A percentile compares a stretch with the other conserved stretches of the same genome.
Conservation (phyloP, 2,888 invertebrate species). For the Steinernema hermaphroditum region DNA sequence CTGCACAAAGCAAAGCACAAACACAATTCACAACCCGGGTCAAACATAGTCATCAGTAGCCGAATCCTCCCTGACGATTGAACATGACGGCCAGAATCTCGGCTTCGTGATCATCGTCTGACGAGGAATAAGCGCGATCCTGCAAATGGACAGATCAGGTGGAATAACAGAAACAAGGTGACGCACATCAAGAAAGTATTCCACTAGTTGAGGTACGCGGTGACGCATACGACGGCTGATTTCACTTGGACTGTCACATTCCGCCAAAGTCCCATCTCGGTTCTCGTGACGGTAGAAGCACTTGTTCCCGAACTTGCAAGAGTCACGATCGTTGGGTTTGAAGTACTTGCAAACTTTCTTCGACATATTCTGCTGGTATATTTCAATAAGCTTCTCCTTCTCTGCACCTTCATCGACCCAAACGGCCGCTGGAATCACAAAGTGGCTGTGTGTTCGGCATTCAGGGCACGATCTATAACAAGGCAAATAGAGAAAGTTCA, state of each 20-base stretch:
- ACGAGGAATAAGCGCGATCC: background rate
- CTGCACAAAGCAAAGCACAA: too few relatives aligned
- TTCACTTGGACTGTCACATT: background rate
- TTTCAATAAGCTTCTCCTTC: constrained; percentile 77
- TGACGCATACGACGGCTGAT: background rate
- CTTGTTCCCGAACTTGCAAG: constrained; percentile 84
- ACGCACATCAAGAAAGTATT: background rate
- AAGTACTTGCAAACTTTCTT: constrained; percentile 83
- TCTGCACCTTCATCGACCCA: constrained; percentile 83
- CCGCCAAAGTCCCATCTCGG: background rate
- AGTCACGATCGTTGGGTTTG: constrained; percentile 71
- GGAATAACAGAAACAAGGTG: background rate
- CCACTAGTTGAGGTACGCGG: background rate
- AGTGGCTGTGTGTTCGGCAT: constrained; percentile 80
- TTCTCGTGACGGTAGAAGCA: constrained; percentile 70
- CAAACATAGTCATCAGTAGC: too few relatives aligned
- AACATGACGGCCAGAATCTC: background rate
- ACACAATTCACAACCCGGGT: too few relatives aligned
- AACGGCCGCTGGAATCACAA: constrained; percentile 80
- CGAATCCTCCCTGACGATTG: background rate
- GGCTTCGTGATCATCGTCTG: background rate
- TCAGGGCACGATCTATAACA: constrained; percentile 79
- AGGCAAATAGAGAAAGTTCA: too few relatives aligned
- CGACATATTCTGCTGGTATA: constrained; percentile 78
- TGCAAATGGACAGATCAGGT: background rate